Evolutionary conservation across 2,888 invertebrate genomes (phyloP).

Genomic region (Phania funesta): DNA sequence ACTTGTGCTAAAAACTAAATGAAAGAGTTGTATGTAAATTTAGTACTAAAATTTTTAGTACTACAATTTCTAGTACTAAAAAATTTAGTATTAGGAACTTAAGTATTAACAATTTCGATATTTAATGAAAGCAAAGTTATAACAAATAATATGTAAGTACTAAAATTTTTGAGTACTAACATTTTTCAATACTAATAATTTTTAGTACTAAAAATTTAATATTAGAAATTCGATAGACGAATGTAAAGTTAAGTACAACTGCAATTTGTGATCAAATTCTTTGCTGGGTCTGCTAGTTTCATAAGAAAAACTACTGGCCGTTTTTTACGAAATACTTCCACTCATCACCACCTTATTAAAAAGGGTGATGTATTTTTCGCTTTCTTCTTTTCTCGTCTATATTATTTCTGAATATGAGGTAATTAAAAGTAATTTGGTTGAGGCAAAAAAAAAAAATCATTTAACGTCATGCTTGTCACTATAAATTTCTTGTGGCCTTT

Average conservation of each 20-base stretch:
- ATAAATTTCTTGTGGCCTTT: constrained; percentile 55
- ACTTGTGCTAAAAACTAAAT: too few species aligned
- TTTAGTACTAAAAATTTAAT: background rate
- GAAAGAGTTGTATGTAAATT: too few species aligned
- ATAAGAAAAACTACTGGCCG: constrained; percentile 19
- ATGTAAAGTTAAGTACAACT: too few species aligned
- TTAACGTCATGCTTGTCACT: constrained; percentile 63
- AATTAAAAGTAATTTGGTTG: constrained; percentile 63
- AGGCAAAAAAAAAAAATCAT: background rate
- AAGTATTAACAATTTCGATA: too few species aligned
- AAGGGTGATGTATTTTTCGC: constrained; percentile 36
- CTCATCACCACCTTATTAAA: constrained; percentile 43
- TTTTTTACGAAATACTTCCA: constrained; percentile 6
- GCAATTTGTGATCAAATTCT: background rate
- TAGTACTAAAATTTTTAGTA: background rate
- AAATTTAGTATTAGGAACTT: background rate
- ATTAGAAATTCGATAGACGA: too few species aligned
- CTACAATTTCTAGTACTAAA: background rate
- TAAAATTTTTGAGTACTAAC: too few species aligned
- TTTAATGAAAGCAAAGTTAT: too few species aligned
- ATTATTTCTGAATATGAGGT: constrained; percentile 34
- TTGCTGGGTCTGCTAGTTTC: constrained; percentile 8
- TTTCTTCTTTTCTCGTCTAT: background rate
- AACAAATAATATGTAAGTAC: too few species aligned
- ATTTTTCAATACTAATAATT: background rate